phyloP scores from a whole-genome alignment of 2,888 invertebrate genomes.

The Cephonodes hylas region DNA sequence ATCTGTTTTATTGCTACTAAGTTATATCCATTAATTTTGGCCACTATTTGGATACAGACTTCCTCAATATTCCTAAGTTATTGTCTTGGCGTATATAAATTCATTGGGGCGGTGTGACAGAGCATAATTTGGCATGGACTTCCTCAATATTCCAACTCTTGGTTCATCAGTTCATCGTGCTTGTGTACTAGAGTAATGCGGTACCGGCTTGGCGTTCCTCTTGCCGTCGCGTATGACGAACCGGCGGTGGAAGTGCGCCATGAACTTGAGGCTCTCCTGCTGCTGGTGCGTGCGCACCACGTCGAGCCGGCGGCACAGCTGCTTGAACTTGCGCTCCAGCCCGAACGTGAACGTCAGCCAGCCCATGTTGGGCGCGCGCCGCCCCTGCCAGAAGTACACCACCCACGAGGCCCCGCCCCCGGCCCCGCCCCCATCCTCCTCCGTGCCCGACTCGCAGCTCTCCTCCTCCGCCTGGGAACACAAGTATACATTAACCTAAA shows the following conservation, averaged over 20 bases:
- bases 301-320: constrained; percentile 81
- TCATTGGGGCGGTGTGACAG: too few relatives aligned
- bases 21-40: too few relatives aligned
- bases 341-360: constrained; percentile 99
- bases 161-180: too few relatives aligned
- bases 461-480: constrained; percentile 80
- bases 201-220: constrained; percentile 80
- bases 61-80: too few relatives aligned
- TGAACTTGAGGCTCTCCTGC: constrained; percentile 98
- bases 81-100: too few relatives aligned
- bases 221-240: constrained; percentile 96
- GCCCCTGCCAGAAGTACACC: constrained; percentile 99
- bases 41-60: too few relatives aligned
- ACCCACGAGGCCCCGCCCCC: constrained; percentile 84
- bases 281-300: constrained; percentile 98
- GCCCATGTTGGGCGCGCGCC: constrained; percentile 98
- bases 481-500: too few relatives aligned
- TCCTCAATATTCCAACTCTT: too few relatives aligned
- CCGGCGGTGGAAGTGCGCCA: constrained; percentile 96
- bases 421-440: constrained; percentile 74
- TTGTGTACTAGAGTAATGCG: too few relatives aligned
- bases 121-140: too few relatives aligned
- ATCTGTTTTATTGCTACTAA: too few relatives aligned
- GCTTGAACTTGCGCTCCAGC: constrained; percentile 75
- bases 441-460: constrained; percentile 54